Evolutionary conservation across 2,888 invertebrate species (phyloP).

Genomic region (Autographa pulchrina): DNA sequence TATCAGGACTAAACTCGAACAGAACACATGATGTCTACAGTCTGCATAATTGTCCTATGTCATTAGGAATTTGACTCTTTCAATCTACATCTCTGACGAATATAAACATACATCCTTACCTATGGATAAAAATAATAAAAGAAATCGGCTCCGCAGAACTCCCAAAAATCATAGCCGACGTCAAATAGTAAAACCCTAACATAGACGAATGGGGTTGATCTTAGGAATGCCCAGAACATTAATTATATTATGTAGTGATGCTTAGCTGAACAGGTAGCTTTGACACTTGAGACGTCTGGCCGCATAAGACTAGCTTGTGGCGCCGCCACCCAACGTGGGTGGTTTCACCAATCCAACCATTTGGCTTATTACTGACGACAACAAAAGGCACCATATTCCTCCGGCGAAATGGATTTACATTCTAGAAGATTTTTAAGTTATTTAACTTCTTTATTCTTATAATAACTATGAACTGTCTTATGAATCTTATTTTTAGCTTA

Average conservation of each 20-base stretch:
- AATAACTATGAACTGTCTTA: no score
- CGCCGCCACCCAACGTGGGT: conserved; percentile 46
- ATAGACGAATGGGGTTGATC: conserved; percentile 41
- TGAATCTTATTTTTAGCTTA: no score
- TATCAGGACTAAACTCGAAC: conserved; percentile 27
- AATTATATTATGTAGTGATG: conserved; percentile 77
- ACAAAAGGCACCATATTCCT: conserved; percentile 23
- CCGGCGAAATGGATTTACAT: not conserved
- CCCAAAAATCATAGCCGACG: not conserved
- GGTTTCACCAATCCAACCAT: conserved; percentile 40
- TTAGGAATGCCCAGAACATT: conserved; percentile 63
- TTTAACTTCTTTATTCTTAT: no score
- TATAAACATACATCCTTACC: not conserved
- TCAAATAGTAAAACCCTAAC: conserved; percentile 16
- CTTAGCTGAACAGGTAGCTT: conserved; percentile 73
- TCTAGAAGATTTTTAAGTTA: no score
- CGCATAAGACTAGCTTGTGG: conserved; percentile 60
- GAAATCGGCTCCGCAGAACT: no score
- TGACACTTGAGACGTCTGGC: conserved; percentile 85
- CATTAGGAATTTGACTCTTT: not conserved
- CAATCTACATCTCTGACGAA: not conserved
- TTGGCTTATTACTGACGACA: conserved; percentile 24
- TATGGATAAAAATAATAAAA: not conserved
- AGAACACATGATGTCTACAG: conserved; percentile 25
- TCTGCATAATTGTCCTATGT: conserved; percentile 12